Evolutionary conservation across 1,140 invertebrate species (phyloP).

Genomic region (Caenorhabditis latens): DNA sequence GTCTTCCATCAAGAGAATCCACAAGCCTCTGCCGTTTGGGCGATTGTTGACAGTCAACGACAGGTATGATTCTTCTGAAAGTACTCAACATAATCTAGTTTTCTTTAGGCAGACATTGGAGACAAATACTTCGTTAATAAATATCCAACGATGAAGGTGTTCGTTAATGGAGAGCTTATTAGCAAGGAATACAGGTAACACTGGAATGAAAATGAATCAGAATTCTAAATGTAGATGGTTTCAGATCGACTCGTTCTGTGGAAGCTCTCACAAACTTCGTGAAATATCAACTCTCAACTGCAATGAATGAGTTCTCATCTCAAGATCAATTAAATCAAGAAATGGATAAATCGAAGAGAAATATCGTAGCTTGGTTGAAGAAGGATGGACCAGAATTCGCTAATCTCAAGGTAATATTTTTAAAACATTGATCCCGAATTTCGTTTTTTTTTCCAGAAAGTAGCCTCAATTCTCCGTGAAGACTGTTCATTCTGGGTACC

Average conservation of each 20-base stretch:
- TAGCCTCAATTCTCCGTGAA: slow-evolving; percentile 74
- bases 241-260: slow-evolving; percentile 74
- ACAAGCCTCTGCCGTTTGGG: slow-evolving; percentile 88
- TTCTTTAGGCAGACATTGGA: slow-evolving; percentile 95
- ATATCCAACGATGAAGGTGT: slow-evolving; percentile 91
- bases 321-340: slow-evolving; percentile 67
- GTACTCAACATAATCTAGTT: neutral
- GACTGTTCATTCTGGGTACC: slow-evolving; percentile 75
- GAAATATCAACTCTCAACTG: slow-evolving; percentile 72
- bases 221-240: slow-evolving; percentile 21
- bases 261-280: slow-evolving; percentile 76
- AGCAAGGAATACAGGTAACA: slow-evolving; percentile 75
- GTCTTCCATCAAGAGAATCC: slow-evolving; percentile 87
- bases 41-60: slow-evolving; percentile 95
- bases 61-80: slow-evolving; percentile 68
- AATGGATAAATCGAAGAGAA: slow-evolving; percentile 72
- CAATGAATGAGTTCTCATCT: slow-evolving; percentile 73
- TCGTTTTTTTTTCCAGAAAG: slow-evolving; percentile 71
- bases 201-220: neutral
- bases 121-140: slow-evolving; percentile 95
- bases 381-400: slow-evolving; percentile 74
- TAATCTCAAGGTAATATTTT: slow-evolving; percentile 70
- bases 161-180: slow-evolving; percentile 77
- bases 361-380: slow-evolving; percentile 75
- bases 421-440: neutral